phyloP scores from a whole-genome alignment of 2,797 vertebrate species.

The Semaprochilodus insignis region DNA sequence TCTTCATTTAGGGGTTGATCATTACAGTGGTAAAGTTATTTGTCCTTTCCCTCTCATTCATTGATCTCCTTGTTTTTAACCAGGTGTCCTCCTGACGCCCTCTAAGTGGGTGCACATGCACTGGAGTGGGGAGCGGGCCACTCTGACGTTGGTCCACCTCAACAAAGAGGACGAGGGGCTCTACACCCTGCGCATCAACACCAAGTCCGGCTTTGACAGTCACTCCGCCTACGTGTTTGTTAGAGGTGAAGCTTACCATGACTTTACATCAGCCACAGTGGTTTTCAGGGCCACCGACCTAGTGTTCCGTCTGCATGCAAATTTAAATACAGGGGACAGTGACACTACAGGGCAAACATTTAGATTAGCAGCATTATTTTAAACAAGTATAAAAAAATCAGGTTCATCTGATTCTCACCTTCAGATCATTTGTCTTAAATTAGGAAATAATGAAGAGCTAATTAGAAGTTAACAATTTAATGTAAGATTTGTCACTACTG shows the following conservation, averaged over 20 bases:
- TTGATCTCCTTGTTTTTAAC: slow-evolving; percentile 17
- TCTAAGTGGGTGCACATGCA: slow-evolving; percentile 92
- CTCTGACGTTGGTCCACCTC: slow-evolving; percentile 89
- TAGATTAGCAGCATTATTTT: neutral
- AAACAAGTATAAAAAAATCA: too few species aligned
- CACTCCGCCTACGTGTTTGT: slow-evolving; percentile 94
- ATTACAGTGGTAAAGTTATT: too few species aligned
- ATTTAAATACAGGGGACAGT: too few species aligned
- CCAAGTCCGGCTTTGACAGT: slow-evolving; percentile 93
- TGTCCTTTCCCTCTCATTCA: too few species aligned
- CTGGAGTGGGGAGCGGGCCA: slow-evolving; percentile 91
- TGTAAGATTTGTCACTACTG: too few species aligned
- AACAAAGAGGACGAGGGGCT: slow-evolving; percentile 99
- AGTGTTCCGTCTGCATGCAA: neutral
- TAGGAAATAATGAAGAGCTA: too few species aligned
- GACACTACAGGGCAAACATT: neutral
- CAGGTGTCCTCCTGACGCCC: slow-evolving; percentile 85
- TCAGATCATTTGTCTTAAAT: too few species aligned
- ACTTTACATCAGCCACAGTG: neutral
- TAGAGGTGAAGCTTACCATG: slow-evolving; percentile 79
- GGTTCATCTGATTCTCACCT: too few species aligned
- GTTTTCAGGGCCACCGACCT: neutral
- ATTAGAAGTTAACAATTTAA: too few species aligned
- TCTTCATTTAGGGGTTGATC: too few species aligned
- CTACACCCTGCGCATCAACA: slow-evolving; percentile 89